Conservation (phyloP, 2,797 vertebrate genomes). For the Peromyscus melanophrys region DNA sequence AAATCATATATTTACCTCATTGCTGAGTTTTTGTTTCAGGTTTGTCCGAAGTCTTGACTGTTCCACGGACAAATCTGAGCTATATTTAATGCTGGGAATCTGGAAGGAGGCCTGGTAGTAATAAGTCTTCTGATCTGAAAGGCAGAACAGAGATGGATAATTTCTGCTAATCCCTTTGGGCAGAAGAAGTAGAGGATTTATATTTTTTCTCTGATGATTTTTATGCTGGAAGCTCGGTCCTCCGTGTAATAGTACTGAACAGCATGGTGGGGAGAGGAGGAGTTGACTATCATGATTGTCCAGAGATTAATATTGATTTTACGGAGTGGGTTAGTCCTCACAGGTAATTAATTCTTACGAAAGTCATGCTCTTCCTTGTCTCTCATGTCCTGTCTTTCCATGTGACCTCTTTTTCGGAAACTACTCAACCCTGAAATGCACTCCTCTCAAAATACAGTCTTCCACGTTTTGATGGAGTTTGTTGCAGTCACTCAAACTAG, state of each 20-base stretch:
- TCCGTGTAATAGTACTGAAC: background rate
- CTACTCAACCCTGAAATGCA: too few species aligned
- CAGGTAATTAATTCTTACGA: background rate
- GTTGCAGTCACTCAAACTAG: background rate
- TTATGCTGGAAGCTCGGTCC: background rate
- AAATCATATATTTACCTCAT: slow-evolving; percentile 84
- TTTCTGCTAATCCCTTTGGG: background rate
- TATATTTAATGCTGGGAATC: slow-evolving; percentile 85
- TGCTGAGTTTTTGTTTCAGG: slow-evolving; percentile 85
- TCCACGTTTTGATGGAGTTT: background rate
- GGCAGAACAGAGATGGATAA: slow-evolving; percentile 10
- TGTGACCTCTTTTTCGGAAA: background rate
- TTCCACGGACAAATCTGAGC: slow-evolving; percentile 81
- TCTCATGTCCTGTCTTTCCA: background rate
- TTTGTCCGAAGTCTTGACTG: slow-evolving; percentile 85
- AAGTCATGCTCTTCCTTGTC: background rate
- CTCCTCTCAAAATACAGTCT: too few species aligned
- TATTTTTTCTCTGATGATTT: background rate
- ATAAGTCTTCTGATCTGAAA: slow-evolving; percentile 86
- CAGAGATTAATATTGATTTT: background rate
- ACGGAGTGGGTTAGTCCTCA: background rate
- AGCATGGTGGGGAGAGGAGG: rapidly evolving
- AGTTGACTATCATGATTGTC: background rate
- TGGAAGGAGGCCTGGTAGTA: slow-evolving; percentile 87
- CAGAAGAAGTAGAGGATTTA: background rate